Base-by-base conservation (phyloP, 1,140 invertebrate genomes). In the Pseudomyrmex pallidus region DNA sequence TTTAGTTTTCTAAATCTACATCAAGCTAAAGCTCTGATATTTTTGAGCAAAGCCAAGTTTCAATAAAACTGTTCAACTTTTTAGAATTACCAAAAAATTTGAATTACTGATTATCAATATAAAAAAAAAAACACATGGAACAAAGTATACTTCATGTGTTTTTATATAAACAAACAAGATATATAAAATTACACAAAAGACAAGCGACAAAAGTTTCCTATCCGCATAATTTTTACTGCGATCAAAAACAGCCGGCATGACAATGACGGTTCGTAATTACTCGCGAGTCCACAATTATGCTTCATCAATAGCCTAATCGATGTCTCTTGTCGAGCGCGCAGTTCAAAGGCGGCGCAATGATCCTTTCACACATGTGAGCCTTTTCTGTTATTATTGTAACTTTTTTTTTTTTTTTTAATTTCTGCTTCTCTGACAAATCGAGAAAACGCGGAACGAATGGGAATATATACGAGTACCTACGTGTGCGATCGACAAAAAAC, bases 271-370 rank as follows among this genome's bases (percentile, higher is more conserved):
- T 7, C 57, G 25, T 73, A 82, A 74, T 74, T 74, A 63, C 17
- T 46, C 48, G 78, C 46, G 59, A 35, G 59, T 63, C 54, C 59
- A 17, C 76, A 70, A 70, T 80, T 54, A 80, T 9, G 64, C 44
- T 59, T 12, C 64, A 59, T 80, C 66, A 80, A 80, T 80, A 50
- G 76, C 54, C 54, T 80, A 80, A 80, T 80, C 54, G 76, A 70
- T 80, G 76, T 80, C 66, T 48, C 56, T 59, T 80, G 76, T 80
- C 76, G 35, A 52, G 76, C 62, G 35, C 62, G 15, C 50, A 35
- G 76, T 70, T 80, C 76, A 80, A 80, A 70, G 76, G 20, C 76
- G 76, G 76, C 66, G 61, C 74, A 64, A 52, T 15, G 48, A 76
- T 54, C 61, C 61, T 54, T 63, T 25, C 59, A 15, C 59, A 15